Conservation (phyloP, 2,888 invertebrate species). For the Poecilus cupreus region DNA sequence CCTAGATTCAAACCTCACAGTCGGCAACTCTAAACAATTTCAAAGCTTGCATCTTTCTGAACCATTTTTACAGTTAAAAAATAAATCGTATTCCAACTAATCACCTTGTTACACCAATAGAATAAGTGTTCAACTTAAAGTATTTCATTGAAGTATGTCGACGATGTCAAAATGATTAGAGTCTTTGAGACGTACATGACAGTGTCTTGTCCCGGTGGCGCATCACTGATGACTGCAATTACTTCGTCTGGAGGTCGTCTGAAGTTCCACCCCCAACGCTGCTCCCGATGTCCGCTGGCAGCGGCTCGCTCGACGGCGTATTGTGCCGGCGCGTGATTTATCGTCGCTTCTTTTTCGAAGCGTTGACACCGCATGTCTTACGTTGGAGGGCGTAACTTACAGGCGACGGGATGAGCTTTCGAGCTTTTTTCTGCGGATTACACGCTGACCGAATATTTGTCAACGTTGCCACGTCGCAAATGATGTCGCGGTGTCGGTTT, state of each 20-base stretch:
- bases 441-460: constrained; percentile 58
- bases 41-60: too few relatives aligned
- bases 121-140: too few relatives aligned
- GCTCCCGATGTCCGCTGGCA: constrained; percentile 14
- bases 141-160: too few relatives aligned
- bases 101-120: too few relatives aligned
- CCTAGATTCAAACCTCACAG: too few relatives aligned
- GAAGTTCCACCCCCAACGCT: background rate
- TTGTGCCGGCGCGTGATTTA: constrained; percentile 43
- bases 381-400: constrained; percentile 50
- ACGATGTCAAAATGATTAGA: too few relatives aligned
- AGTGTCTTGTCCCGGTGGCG: background rate
- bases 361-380: constrained; percentile 44
- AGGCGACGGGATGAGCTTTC: constrained; percentile 11
- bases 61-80: too few relatives aligned
- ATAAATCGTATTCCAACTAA: too few relatives aligned
- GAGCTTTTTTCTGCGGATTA: constrained; percentile 44
- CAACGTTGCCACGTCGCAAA: constrained; percentile 46
- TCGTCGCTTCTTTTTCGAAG: background rate
- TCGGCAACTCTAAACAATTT: too few relatives aligned
- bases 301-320: background rate
- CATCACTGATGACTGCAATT: constrained; percentile 46
- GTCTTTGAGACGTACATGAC: too few relatives aligned
- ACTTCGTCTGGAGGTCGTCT: constrained; percentile 25
- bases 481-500: constrained; percentile 41